Base-by-base conservation (phyloP, 2,113 vertebrate species). In the Himantopus leucocephalus region DNA sequence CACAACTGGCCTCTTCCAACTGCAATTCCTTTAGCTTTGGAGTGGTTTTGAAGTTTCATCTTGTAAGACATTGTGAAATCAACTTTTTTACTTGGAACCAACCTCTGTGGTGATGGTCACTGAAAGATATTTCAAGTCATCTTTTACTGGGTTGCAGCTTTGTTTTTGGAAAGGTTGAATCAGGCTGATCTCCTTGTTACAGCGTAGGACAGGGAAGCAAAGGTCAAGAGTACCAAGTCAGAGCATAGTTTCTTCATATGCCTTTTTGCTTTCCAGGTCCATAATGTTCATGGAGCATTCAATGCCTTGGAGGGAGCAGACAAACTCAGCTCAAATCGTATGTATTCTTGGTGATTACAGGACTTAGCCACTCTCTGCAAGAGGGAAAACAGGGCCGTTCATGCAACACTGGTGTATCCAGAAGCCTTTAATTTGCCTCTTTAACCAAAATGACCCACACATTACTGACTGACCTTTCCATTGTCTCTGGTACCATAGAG, bases 301-400 rank as follows among this genome's bases (percentile, higher is more conserved):
- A 99, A 99, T 71, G 99, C 99, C 22, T 97, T 99, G 27, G 99
- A 99, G 91, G 99, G 99, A 93, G 99, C 99, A 32, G 98, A 99
- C 98, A 99, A 97, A 97, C 98, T 99, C 74, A 96, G 98, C 83
- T 99, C 99, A 66, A 99, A 99, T 96, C 98, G 99, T 99, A 99
- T 2, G 99, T 99, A 97, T 83, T 85, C 15, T 50, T 79, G 52
- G 21, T 73, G 35, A 78, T 56, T 94, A 48, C 21, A 56, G 64
- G 63, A 50, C 23, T 62, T 60, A 45, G 50, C 43, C 23, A 29
- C 47, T 39, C 70, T 30, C 30, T 56, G 14, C 72, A 79, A 58
- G 52, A 71, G 30, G 68, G 39, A 60, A 50, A 39, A 5, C 12
- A 47, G 67, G 32, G 71, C 39, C 11, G 19, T 83, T 85, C 23